Evolutionary conservation across 2,797 vertebrate species (phyloP).

Genomic region (Sebastes kiyomatsui): DNA sequence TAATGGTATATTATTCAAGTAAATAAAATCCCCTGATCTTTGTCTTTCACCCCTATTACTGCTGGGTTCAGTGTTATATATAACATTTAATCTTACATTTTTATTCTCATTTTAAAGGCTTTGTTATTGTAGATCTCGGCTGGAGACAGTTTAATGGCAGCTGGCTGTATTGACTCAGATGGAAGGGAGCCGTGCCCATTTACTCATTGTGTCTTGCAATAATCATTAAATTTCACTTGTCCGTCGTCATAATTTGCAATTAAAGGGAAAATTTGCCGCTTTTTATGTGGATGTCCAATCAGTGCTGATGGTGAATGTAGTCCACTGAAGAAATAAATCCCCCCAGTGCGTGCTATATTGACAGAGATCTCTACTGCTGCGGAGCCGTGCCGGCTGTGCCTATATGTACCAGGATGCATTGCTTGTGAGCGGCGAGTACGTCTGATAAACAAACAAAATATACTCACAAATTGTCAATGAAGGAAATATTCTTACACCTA

Average conservation of each 20-base stretch:
- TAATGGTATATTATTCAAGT: neutral
- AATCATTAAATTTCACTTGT: neutral
- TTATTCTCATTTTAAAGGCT: neutral
- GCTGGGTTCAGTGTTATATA: neutral
- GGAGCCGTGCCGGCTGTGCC: no score
- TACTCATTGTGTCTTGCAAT: neutral
- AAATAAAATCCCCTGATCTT: neutral
- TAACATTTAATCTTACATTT: neutral
- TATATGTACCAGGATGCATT: no score
- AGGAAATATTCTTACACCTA: neutral
- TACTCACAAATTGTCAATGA: neutral
- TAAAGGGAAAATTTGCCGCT: no score
- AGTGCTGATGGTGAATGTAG: no score
- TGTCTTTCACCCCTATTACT: neutral
- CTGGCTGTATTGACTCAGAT: neutral
- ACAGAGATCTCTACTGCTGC: no score
- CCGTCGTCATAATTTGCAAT: no score
- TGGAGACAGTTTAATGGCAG: neutral
- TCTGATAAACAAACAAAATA: neutral
- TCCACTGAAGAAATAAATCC: no score
- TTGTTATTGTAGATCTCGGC: neutral
- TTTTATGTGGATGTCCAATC: no score
- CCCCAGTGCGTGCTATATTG: no score
- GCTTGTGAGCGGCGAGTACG: neutral
- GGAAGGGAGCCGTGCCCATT: neutral